Evolutionary conservation across 2,797 vertebrate genomes (phyloP).

Genomic region (Poecilia velifera): DNA sequence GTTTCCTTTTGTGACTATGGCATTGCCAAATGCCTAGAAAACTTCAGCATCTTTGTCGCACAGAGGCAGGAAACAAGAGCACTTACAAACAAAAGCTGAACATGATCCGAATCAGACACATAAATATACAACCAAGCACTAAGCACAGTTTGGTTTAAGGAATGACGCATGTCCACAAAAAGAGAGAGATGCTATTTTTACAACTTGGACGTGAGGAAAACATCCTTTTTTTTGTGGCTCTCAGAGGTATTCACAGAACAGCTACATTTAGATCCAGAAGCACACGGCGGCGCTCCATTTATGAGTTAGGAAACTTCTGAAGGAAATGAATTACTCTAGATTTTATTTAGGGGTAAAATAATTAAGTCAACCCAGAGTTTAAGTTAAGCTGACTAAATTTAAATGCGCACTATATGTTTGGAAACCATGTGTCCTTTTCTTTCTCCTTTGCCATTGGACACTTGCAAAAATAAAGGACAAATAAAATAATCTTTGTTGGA

Average conservation of each 20-base stretch:
- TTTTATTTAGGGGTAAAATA: neutral
- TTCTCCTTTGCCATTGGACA: neutral
- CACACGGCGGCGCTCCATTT: neutral
- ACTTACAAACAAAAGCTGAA: slow-evolving; percentile 8
- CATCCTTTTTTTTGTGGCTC: slow-evolving; percentile 13
- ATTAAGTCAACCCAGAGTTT: neutral
- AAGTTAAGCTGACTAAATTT: neutral
- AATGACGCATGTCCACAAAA: slow-evolving; percentile 19
- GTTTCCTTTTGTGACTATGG: neutral
- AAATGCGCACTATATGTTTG: neutral
- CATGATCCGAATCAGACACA: slow-evolving; percentile 3
- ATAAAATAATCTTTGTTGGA: neutral
- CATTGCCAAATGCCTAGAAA: neutral
- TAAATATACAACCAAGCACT: slow-evolving; percentile 33
- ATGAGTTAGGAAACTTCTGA: neutral
- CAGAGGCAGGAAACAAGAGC: neutral
- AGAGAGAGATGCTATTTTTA: slow-evolving; percentile 40
- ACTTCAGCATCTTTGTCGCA: neutral
- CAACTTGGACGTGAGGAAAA: slow-evolving; percentile 33
- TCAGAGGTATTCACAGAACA: neutral
- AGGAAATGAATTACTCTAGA: neutral
- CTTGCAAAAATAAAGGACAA: neutral
- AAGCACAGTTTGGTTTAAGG: slow-evolving; percentile 27
- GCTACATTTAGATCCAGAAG: neutral
- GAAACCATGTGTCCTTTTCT: neutral